Conservation (phyloP, 2,797 vertebrate genomes). For the Corythornis leucogaster region DNA sequence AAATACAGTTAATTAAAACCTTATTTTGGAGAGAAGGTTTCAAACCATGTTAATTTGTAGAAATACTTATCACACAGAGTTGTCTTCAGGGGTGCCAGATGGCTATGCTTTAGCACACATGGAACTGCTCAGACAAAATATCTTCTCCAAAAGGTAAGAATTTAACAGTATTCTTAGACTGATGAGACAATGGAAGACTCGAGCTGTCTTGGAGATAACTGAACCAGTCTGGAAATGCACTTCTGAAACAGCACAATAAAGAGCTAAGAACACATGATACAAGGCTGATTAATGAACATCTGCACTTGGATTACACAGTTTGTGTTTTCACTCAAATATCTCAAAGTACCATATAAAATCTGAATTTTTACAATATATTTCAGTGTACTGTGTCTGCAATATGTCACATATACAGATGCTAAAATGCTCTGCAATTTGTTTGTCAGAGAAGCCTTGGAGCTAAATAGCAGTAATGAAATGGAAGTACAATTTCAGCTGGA, state of each 20-base stretch:
- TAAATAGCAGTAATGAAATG: background rate
- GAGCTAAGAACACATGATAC: background rate
- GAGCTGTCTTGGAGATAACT: background rate
- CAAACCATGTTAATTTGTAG: constrained; percentile 36
- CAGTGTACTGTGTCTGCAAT: background rate
- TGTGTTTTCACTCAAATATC: constrained; percentile 26
- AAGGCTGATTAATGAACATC: constrained; percentile 21
- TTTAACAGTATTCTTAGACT: background rate
- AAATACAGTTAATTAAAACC: constrained; percentile 56
- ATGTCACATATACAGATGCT: constrained; percentile 8
- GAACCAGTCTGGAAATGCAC: background rate
- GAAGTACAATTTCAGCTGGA: background rate
- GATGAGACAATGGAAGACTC: constrained; percentile 10
- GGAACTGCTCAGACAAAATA: constrained; percentile 52
- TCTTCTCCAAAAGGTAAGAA: constrained; percentile 60
- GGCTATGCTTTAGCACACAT: constrained; percentile 51
- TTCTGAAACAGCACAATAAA: constrained; percentile 11
- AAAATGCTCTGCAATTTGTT: constrained; percentile 1
- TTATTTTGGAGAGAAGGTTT: constrained; percentile 25
- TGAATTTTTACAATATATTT: constrained; percentile 6
- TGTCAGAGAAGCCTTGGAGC: background rate
- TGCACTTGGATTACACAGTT: background rate
- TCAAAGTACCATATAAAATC: background rate
- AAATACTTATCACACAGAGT: constrained; percentile 51
- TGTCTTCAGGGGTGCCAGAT: constrained; percentile 33